Base-by-base conservation (phyloP, 2,888 invertebrate species). In the Melanostoma scalare region DNA sequence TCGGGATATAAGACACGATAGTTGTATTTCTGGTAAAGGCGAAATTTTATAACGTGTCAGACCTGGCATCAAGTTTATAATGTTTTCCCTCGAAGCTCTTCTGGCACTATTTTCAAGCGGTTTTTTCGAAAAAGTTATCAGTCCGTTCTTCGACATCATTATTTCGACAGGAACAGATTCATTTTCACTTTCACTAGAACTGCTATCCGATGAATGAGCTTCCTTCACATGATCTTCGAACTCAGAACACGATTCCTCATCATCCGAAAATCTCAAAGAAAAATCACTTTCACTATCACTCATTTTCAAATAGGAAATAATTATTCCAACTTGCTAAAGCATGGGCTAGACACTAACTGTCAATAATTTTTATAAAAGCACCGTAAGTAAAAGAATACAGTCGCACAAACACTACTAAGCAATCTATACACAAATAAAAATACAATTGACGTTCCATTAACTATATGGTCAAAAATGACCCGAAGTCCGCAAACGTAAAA, bases 181-280 rank as follows among this genome's bases (percentile, higher is more conserved):
- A 33, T 33, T 33, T 33, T n/a, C 31, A 52, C 33, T 6, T 5
- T 33, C 52, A 52, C 33, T 52, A 52, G 5, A 52, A 52, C 33
- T 33, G 33, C 33, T 52, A 33, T 52, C 52, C 1, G 52, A 52
- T 31, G 52, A 52, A 52, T 52, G 9, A 33, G 52, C 52, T 33
- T 33, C 52, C n/a, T 52, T 33, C 9, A 52, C 33, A 52, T 52
- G 52, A 33, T 52, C 52, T 52, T 52, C 52, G 33, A 52, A 52
- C n/a, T 52, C 52, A 52, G 33, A 52, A 33, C 52, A 52, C n/a
- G 52, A 52, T 33, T 52, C 52, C 2, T 52, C 46, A 3, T 46
- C 46, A 46, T n/a, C n/a, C n/a, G 10, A 46, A 2, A 10, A 2
- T 10, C 10, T 46, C 46, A 46, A 46, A 46, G 10, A 46, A 46